A percentile compares a stretch with the other conserved stretches of the same genome.
Evolutionary conservation across 2,113 vertebrate genomes (phyloP).

Genomic region (Archilochus colubris): DNA sequence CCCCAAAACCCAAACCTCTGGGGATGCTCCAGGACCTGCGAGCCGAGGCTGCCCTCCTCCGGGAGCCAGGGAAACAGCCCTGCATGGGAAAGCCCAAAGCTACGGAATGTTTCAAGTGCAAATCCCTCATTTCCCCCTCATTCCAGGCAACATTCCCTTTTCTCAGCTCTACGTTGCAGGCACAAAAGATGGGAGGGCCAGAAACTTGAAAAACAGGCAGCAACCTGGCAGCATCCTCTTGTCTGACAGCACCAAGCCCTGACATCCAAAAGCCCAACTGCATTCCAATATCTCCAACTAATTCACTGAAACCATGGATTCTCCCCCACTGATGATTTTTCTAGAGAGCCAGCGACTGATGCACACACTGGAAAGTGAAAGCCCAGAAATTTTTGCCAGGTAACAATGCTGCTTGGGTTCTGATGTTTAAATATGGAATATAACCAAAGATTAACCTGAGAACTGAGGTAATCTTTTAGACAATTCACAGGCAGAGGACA

Average conservation of each 20-base stretch:
- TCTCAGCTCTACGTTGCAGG: neutral
- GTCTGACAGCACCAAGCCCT: neutral
- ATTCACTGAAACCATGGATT: neutral
- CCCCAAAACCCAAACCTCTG: rapidly evolving
- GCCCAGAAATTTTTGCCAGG: neutral
- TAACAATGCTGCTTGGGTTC: neutral
- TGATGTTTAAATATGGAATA: neutral
- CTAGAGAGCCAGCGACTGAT: neutral
- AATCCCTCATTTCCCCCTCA: rapidly evolving
- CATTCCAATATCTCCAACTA: neutral
- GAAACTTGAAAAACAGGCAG: neutral
- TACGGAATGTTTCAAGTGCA: rapidly evolving
- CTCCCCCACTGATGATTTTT: neutral
- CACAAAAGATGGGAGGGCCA: neutral
- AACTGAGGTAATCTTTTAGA: neutral
- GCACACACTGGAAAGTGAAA: neutral
- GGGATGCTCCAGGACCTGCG: neutral
- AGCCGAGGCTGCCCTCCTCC: neutral
- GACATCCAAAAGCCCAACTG: neutral
- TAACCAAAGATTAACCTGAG: neutral
- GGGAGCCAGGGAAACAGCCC: neutral
- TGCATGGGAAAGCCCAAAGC: rapidly evolving
- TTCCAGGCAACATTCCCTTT: rapidly evolving
- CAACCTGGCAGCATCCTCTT: neutral
- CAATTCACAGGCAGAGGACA: neutral